Base-by-base conservation (phyloP, 2,797 vertebrate genomes). In the Intellagama lesueurii region DNA sequence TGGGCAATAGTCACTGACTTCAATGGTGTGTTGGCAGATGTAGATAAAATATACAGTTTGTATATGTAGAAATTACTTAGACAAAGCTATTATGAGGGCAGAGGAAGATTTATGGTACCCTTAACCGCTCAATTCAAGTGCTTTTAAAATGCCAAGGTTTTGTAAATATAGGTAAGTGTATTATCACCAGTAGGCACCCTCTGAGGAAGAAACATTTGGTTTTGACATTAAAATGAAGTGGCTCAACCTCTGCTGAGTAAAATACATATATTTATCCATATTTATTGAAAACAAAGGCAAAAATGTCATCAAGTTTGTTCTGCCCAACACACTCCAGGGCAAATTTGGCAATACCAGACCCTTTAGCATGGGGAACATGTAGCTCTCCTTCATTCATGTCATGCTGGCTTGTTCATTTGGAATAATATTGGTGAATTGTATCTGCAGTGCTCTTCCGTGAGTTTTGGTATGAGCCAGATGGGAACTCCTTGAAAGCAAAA, bases 141-240 rank as follows among this genome's bases (percentile, higher is more conserved):
- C 35, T 66, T 76, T 75, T 82, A 66, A 76, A 86, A 35, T 83
- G 80, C 56, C 66, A 80, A 3, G 40, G 19, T 69, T 87, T 87
- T 87, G 77, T 87, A 78, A 79, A 70, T 49, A 77, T 6, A 76
- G 44, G 69, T 82, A 88, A 83, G 40, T 88, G 60, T 47, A n/a
- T 47, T 83, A 44, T 56, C 35, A 66, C 56, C 60, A 28, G 28
- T 30, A 19, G 72, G 44, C 22, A 32, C 28, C 16, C 12, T 56
- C 56, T 64, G 28, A 86, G 26, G 35, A 85, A 86, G 84, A 78
- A 32, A 80, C 24, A 47, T 69, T 87, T 77, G n/a, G 12, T 80
- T 87, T 32, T 87, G 75, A 80, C 22, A 49, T 80, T 68, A 79
- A 68, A 80, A 52, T 87, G 44, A 64, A 76, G 32, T 30, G 7